Conservation (phyloP, 2,113 vertebrate species). For the Bubo blakistoni region DNA sequence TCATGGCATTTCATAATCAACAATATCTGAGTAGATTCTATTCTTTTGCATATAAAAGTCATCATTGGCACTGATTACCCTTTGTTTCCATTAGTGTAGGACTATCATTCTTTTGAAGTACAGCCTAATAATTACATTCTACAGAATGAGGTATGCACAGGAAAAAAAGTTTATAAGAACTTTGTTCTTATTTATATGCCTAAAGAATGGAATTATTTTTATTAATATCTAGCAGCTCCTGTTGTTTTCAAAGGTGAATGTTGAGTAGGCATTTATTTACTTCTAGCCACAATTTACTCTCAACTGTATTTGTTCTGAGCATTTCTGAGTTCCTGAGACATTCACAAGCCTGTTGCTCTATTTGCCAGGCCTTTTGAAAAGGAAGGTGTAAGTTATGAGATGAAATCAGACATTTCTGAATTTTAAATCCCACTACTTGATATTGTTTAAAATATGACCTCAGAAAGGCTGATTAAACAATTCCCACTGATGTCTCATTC, state of each 20-base stretch:
- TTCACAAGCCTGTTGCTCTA: background rate
- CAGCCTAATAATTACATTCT: constrained; percentile 23
- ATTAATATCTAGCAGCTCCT: background rate
- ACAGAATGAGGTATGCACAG: background rate
- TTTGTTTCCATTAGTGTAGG: constrained; percentile 35
- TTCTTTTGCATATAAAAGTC: constrained; percentile 44
- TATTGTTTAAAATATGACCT: background rate
- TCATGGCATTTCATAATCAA: constrained; percentile 22
- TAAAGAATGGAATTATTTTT: background rate
- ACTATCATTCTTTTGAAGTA: constrained; percentile 25
- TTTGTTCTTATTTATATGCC: background rate
- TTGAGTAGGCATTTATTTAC: background rate
- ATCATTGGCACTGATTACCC: background rate
- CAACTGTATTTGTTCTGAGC: background rate
- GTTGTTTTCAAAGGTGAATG: background rate
- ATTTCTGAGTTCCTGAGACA: background rate
- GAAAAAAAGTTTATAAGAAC: background rate
- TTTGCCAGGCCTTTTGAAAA: background rate
- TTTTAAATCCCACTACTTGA: background rate
- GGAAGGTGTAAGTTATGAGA: background rate
- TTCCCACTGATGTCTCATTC: background rate
- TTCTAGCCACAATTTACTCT: background rate
- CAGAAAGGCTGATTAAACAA: background rate
- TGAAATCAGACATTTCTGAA: background rate
- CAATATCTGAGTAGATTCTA: background rate